Percentiles rank a stretch among this genome's conserved stretches.
Conservation (phyloP, 2,113 vertebrate species). For the Lanius collurio region DNA sequence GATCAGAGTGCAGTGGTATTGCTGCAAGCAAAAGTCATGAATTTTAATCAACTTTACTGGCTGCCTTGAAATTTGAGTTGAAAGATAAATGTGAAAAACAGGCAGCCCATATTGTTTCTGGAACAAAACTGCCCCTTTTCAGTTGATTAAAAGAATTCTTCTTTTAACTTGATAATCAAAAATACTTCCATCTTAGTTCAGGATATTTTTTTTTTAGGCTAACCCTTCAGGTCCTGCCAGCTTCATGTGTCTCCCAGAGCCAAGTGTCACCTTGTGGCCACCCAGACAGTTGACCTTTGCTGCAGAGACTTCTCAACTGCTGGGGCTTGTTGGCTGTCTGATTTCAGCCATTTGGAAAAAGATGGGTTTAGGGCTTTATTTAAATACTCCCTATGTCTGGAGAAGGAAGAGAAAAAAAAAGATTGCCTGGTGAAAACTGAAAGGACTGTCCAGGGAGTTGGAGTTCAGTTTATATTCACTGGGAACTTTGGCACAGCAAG, state of each 20-base stretch:
- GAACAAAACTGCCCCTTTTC: slow-evolving; percentile 33
- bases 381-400: neutral
- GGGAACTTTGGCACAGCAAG: neutral
- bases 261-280: neutral
- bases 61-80: slow-evolving; percentile 64
- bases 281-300: neutral
- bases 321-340: neutral
- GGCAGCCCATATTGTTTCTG: slow-evolving; percentile 39
- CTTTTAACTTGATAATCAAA: slow-evolving; percentile 40
- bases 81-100: slow-evolving; percentile 61
- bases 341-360: neutral
- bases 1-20: slow-evolving; percentile 22
- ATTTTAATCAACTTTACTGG: slow-evolving; percentile 52
- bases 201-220: neutral
- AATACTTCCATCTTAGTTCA: slow-evolving; percentile 9
- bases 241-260: neutral
- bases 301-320: neutral
- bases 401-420: neutral
- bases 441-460: neutral
- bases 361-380: neutral
- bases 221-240: neutral
- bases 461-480: neutral
- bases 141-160: slow-evolving; percentile 44
- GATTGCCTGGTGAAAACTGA: neutral
- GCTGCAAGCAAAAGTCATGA: slow-evolving; percentile 30